Evolutionary conservation across 2,797 vertebrate species (phyloP), one percentile per base, ranked within the genome.

Genomic region (Aldrovandia affinis): DNA sequence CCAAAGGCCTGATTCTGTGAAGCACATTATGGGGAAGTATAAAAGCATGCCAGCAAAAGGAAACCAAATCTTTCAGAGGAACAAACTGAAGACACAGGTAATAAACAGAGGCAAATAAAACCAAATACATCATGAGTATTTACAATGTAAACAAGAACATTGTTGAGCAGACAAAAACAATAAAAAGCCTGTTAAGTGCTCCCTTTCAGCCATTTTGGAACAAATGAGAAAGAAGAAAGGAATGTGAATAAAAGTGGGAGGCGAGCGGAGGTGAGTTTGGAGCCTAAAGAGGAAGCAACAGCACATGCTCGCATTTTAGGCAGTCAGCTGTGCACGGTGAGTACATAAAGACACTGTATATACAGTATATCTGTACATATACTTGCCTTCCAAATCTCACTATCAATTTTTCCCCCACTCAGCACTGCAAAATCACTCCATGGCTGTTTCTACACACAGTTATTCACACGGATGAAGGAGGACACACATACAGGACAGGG

Each of bases 361-460:
- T 80, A 88, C 83, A 84, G 59, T 7, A 82, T 87, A 83, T 83
- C 33, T 47, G 65, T 42, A 78, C 73, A 90, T 87, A 94, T 96
- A 96, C 94, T 95, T 93, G 95, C 95, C 95, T 96, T 96, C 95
- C 95, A 96, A 91, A 96, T 89, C 90, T 99, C 97, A 98, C 98
- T 98, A 99, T 99, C 98, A 98, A 99, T 99, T 96, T 99, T 99
- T 96, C 98, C 97, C 95, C 96, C 95, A 95, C 95, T 96, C 94
- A 96, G 96, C 94, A 96, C 95, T 93, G 98, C 98, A 98, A 97
- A 98, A 95, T 98, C 97, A 97, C 97, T 97, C 98, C 98, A 99
- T 93, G 96, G 95, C 95, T 97, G 97, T 97, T 98, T 99, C 98
- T 99, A 97, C 93, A 96, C 90, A 93, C 89, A 94, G 94, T 95